Percentiles rank a stretch among this genome's conserved stretches.
Conservation (phyloP, 2,888 invertebrate species). For the Diarsia mendica region DNA sequence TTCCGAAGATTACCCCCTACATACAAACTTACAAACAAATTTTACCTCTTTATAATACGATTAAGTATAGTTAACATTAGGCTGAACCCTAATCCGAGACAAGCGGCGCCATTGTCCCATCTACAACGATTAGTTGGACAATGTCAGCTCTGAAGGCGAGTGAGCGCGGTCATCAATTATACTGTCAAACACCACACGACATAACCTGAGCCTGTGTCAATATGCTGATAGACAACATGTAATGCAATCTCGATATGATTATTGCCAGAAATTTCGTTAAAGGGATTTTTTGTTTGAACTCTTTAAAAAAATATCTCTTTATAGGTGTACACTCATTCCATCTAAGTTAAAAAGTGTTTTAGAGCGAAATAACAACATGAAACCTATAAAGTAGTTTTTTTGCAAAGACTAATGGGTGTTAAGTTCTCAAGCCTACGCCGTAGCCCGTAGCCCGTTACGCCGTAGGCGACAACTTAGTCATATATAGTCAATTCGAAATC, state of each 20-base stretch:
- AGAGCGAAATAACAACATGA: not conserved
- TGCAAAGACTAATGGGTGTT: not conserved
- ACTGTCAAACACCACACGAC: slow-evolving; percentile 75
- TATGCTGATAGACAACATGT: slow-evolving; percentile 47
- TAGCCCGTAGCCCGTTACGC: slow-evolving; percentile 25
- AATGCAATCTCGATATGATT: slow-evolving; percentile 18
- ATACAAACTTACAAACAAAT: not conserved
- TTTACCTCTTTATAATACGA: not conserved
- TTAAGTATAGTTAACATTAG: not conserved
- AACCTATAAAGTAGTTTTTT: not conserved
- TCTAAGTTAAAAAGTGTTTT: not conserved
- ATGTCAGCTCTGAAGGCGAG: slow-evolving; percentile 75
- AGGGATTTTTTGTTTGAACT: no score
- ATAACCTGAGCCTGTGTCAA: slow-evolving; percentile 55
- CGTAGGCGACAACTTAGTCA: slow-evolving; percentile 15
- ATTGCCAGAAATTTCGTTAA: not conserved
- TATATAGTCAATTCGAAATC: slow-evolving; percentile 7
- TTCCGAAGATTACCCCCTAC: not conserved
- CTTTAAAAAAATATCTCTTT: no score
- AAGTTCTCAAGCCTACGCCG: slow-evolving; percentile 18
- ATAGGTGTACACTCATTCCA: not conserved
- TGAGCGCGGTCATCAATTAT: slow-evolving; percentile 80
- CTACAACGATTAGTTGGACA: slow-evolving; percentile 73
- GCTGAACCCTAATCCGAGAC: slow-evolving; percentile 62
- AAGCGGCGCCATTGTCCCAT: slow-evolving; percentile 71